phyloP scores from a whole-genome alignment of 2,113 vertebrate species.

The Peromyscus polionotus region DNA sequence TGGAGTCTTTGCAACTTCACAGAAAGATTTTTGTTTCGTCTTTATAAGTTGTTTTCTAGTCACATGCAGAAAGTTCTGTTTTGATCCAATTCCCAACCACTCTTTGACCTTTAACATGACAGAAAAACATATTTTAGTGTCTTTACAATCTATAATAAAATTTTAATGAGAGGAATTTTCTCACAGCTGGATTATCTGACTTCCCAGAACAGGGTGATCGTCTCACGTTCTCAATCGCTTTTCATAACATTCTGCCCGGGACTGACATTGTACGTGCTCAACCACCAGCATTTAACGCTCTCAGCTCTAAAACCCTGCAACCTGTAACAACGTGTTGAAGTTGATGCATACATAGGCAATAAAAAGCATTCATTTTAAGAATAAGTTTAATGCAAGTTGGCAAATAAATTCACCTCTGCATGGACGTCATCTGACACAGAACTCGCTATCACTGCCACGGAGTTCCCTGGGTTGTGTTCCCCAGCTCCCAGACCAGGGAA shows the following conservation, averaged over 20 bases:
- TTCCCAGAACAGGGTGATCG: background rate
- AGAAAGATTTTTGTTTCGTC: background rate
- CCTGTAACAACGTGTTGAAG: constrained; percentile 11
- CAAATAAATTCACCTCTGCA: constrained; percentile 28
- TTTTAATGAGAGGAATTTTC: background rate
- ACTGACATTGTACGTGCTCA: background rate
- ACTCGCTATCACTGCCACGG: background rate
- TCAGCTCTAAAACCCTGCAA: background rate
- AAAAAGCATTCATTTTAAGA: constrained; percentile 47
- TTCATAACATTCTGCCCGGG: background rate
- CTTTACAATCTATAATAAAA: constrained; percentile 28
- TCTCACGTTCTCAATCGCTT: background rate
- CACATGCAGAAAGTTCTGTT: constrained; percentile 21
- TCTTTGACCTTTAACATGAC: constrained; percentile 45
- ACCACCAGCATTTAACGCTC: background rate
- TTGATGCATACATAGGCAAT: constrained; percentile 13
- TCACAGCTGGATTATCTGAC: constrained; percentile 42
- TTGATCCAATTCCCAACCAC: constrained; percentile 43
- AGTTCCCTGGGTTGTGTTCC: background rate
- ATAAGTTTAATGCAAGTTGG: background rate
- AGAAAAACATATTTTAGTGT: constrained; percentile 46
- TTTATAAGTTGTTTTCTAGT: constrained; percentile 37
- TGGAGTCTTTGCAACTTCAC: constrained; percentile 32
- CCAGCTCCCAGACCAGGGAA: background rate
- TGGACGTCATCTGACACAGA: background rate